Evolutionary conservation across 2,797 vertebrate genomes (phyloP).

Genomic region (Helostoma temminkii): DNA sequence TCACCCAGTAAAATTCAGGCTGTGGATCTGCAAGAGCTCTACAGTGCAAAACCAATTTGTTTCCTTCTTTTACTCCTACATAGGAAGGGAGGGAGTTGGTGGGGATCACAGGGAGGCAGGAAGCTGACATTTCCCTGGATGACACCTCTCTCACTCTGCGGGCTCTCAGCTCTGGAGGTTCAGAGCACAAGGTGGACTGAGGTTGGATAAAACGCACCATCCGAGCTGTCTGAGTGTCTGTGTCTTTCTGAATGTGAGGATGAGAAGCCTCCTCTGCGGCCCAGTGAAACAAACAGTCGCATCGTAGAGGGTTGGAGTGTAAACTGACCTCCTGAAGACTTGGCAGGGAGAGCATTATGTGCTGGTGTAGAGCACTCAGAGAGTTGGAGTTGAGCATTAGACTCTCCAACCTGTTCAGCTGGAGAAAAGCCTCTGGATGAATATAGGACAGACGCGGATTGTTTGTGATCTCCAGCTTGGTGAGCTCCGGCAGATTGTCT

Average conservation of each 20-base stretch:
- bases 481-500: constrained; percentile 95
- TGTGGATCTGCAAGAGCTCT: constrained; percentile 94
- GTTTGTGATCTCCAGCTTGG: constrained; percentile 97
- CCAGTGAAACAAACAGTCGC: constrained; percentile 97
- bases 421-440: constrained; percentile 93
- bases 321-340: constrained; percentile 96
- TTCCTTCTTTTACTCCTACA: constrained; percentile 82
- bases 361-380: constrained; percentile 93
- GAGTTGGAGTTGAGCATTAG: constrained; percentile 99
- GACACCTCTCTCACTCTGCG: constrained; percentile 91
- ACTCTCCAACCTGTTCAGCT: constrained; percentile 92
- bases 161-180: constrained; percentile 92
- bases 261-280: constrained; percentile 83
- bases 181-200: constrained; percentile 93
- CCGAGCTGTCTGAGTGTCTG: constrained; percentile 28
- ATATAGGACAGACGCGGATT: constrained; percentile 96
- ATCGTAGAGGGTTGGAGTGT: constrained; percentile 96
- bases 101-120: constrained; percentile 94
- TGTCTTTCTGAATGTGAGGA: constrained; percentile 34
- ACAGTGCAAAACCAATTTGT: constrained; percentile 89
- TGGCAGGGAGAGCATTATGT: constrained; percentile 91
- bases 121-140: constrained; percentile 93
- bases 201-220: constrained; percentile 94
- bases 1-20: constrained; percentile 96
- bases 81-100: constrained; percentile 87